Base-by-base conservation (phyloP, 2,113 vertebrate species). In the Forbesichthys papilliferus region DNA sequence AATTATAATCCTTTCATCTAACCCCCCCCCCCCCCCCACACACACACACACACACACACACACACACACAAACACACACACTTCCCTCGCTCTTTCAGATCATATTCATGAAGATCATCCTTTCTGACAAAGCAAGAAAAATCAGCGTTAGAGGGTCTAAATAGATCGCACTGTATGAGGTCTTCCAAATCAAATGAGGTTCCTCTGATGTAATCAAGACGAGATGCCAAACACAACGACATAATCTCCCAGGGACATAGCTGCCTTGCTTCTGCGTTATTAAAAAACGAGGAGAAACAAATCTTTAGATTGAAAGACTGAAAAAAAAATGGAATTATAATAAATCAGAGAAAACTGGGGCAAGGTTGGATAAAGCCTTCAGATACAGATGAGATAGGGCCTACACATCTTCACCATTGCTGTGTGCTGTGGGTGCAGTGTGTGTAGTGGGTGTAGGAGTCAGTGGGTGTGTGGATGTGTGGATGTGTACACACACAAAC, bases 221-320 rank as follows among this genome's bases (percentile, higher is more conserved):
- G 82, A 90, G 84, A 86, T 73, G 77, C 84, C 81, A 89, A 87
- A 87, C 85, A 90, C 79, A 77, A 85, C 72, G 13, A 77, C 61
- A 78, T 88, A 91, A 91, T 92, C 90, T 89, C 82, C 63, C 82
- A 42, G 78, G 79, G 84, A 88, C 82, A 90, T 84, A 79, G 72
- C 79, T 81, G 69, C 18, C 78, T 80, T 83, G 84, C 79, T 80
- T 77, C 75, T 64, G 71, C 61, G 3, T 90, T 90, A 91, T 91
- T 90, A 90, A 89, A 90, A 90, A 91, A 87, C 69, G 72, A 85
- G 73, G 74, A 88, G 75, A 75, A 91, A 92, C 89, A 90, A 87
- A 85, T 90, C 87, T 93, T 91, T 90, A 88, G 88, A 90, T 89
- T 90, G 89, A 88, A 88, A 90, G 86, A 92, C 79, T 78, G 80